A percentile compares a stretch with the other conserved stretches of the same genome.
Evolutionary conservation across 2,113 vertebrate genomes (phyloP).

Genomic region (Lathamus discolor): DNA sequence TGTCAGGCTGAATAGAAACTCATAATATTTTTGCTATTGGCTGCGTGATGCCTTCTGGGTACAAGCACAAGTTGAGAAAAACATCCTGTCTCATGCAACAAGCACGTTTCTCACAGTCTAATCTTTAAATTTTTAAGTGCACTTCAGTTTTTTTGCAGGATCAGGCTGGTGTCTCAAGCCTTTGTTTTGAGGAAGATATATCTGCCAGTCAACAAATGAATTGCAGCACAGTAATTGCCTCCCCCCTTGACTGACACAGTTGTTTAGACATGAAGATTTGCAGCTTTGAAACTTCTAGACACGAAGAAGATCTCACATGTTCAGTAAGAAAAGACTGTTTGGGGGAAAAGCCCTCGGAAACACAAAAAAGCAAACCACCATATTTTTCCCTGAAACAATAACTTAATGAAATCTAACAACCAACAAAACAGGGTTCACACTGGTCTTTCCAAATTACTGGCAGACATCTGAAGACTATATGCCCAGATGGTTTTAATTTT

Average conservation of each 20-base stretch:
- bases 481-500: constrained; percentile 14
- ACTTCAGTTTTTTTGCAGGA: background rate
- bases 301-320: background rate
- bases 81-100: background rate
- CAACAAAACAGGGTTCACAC: background rate
- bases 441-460: background rate
- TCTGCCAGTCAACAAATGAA: constrained; percentile 17
- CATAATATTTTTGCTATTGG: background rate
- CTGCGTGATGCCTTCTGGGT: constrained; percentile 21
- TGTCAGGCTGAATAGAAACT: background rate
- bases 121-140: constrained; percentile 30
- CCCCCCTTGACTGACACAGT: background rate
- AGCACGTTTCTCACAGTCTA: background rate
- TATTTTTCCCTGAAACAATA: background rate
- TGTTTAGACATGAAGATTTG: constrained; percentile 20
- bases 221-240: constrained; percentile 1
- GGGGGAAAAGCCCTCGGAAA: background rate
- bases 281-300: constrained; percentile 7
- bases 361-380: background rate
- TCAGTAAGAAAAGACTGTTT: background rate
- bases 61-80: background rate
- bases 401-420: constrained; percentile 6
- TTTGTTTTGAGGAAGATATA: constrained; percentile 15
- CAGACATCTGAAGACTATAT: background rate
- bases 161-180: background rate